Base-by-base conservation (phyloP, 2,113 vertebrate species). In the Illadopsis cleaveri region DNA sequence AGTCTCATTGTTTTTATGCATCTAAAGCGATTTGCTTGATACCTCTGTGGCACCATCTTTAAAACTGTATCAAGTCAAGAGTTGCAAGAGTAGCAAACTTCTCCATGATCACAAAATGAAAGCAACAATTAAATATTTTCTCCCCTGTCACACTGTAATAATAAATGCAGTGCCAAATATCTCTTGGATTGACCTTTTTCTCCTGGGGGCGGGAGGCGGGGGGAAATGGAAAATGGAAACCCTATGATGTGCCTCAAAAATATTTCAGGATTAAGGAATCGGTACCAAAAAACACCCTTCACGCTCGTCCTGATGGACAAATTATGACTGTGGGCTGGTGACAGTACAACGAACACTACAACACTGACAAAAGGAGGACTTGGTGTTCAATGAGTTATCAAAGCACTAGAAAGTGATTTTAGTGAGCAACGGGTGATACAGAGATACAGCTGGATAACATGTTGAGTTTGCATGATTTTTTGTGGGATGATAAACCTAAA, bases 221-320 rank as follows among this genome's bases (percentile, higher is more conserved):
- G n/a, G n/a, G n/a, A n/a, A n/a, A n/a, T n/a, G n/a, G n/a, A n/a
- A n/a, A n/a, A n/a, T 1, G 38, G 15, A 80, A 77, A 53, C 5
- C 2, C 24, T 54, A 23, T 15, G 28, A 47, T 33, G 5, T 2
- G 5, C 13, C 28, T 66, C 13, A 72, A 48, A 60, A 93, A 58
- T 5, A 44, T 51, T 60, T 84, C 6, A 25, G 3, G 18, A 21
- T 35, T 38, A 69, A 65, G 20, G 76, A 71, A 45, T 18, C 16
- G 20, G 56, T 54, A 50, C 10, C 23, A 38, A 90, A 84, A 20
- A 33, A 60, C 9, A 50, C 8, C 6, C 3, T 50, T 72, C 13
- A 16, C 1, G 0, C 10, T 66, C 9, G 25, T 73, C 5, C 1
- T 16, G 20, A 16, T 21, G 44, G 12, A 58, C 22, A 60, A 21